These are phyloP conservation scores for Cecropterus lyciades DNA, from an alignment of 1,140 invertebrate genomes.

Conservation along the genomic window DNA sequence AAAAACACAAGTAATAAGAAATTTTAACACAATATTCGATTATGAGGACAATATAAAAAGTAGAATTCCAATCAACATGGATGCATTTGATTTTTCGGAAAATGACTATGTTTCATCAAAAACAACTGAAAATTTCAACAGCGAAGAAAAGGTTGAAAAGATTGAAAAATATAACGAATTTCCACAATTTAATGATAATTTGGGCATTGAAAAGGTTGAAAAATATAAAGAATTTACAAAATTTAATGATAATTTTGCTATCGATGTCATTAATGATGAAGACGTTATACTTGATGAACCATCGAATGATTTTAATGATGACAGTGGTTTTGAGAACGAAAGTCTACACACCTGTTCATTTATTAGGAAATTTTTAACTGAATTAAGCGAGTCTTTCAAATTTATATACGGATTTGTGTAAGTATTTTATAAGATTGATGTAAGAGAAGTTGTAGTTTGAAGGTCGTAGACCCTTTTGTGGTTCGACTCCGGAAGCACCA, in stretches of 20 bases:
- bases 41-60: constrained; percentile 30
- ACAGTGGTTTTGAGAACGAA: constrained; percentile 50
- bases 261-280: constrained; percentile 9
- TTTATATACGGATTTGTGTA: constrained; percentile 51
- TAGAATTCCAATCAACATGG: background rate
- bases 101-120: background rate
- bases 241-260: no score
- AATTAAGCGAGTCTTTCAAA: constrained; percentile 45
- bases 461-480: no score
- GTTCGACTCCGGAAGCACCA: no score
- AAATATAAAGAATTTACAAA: no score
- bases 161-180: background rate
- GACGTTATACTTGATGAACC: constrained; percentile 11
- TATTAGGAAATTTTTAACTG: constrained; percentile 40
- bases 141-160: no score
- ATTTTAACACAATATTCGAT: constrained; percentile 29
- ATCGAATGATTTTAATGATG: constrained; percentile 22
- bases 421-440: constrained; percentile 45
- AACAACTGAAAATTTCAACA: background rate
- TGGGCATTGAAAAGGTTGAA: no score
- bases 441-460: no score
- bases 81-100: background rate
- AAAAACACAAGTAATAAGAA: constrained; percentile 34
- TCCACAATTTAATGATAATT: background rate
- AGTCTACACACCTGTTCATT: constrained; percentile 20